Base-by-base conservation (phyloP, 2,888 invertebrate species). In the Heliconius aoede region DNA sequence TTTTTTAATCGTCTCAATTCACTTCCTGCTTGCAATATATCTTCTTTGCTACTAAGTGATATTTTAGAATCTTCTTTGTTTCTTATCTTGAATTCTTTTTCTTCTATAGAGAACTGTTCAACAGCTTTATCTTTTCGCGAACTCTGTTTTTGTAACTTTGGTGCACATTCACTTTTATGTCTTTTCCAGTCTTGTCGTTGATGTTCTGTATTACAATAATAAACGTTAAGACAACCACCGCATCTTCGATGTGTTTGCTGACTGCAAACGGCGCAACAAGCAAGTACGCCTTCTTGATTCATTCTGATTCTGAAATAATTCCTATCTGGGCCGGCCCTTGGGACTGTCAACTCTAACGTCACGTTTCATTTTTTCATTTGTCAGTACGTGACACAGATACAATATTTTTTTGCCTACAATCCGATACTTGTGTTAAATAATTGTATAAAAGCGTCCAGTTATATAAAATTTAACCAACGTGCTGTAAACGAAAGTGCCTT, bases 191-290 rank as follows among this genome's bases (percentile, higher is more conserved):
- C 97, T 84, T 95, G 93, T 81, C 95, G 96, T 90, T 98, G 98
- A 88, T 98, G 98, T 80, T 96, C 96, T 83, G 96, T 96, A 78
- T 96, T 96, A 91, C 98, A 98, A 90, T 98, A 98, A 89, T 96
- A 96, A 72, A 96, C 95, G 78, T 90, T 91, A 86, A 96, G 96
- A 89, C 98, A 98, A 83, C 96, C 95, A 82, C 96, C 95, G 90
- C 98, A 98, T 84, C 97, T 95, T 80, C 96, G 92, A 83, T 97
- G 90, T 83, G 96, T 95, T 85, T 95, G 95, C 83, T 88, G 91
- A 80, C 95, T 95, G 90, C 97, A 97, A 85, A 96, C 93, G 81
- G 92, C 95, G 90, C 96, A 96, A 89, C 93, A 89, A 88, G 88
- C 90, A 67, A 87, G 87, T 85, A 85, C 87, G 89, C 90, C 87